Evolutionary conservation across 2,888 invertebrate species (phyloP).

Genomic region (Dione vanillae): DNA sequence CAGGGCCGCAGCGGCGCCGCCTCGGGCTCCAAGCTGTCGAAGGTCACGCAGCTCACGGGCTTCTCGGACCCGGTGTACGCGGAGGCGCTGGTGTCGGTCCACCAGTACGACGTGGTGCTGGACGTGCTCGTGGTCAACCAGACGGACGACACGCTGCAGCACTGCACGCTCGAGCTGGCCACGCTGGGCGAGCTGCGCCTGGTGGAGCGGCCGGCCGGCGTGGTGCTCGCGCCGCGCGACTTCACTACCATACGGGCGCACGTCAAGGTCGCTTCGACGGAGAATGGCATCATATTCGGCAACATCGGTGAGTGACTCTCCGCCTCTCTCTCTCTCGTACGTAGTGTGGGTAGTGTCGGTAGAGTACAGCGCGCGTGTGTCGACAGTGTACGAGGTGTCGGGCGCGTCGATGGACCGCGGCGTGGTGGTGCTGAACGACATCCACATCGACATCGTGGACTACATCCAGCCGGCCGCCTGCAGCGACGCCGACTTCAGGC

Average conservation of each 20-base stretch:
- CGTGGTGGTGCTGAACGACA: constrained; percentile 99
- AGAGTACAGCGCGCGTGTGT: background rate
- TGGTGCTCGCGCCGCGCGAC: constrained; percentile 98
- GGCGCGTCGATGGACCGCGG: constrained; percentile 96
- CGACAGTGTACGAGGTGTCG: constrained; percentile 95
- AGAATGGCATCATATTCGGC: constrained; percentile 99
- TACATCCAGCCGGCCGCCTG: constrained; percentile 98
- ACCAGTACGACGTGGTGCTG: constrained; percentile 98
- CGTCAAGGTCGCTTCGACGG: constrained; percentile 99
- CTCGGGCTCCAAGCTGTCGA: constrained; percentile 73
- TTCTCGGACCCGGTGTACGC: constrained; percentile 99
- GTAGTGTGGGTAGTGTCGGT: no score
- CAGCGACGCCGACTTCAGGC: constrained; percentile 97
- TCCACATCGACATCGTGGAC: constrained; percentile 99
- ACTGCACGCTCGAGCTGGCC: constrained; percentile 98
- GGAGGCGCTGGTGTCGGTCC: constrained; percentile 99
- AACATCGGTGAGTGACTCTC: constrained; percentile 90
- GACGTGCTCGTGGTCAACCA: constrained; percentile 99
- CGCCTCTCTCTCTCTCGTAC: no score
- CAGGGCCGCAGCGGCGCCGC: constrained; percentile 77
- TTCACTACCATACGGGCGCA: constrained; percentile 99
- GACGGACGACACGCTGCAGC: constrained; percentile 98
- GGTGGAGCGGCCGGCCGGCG: constrained; percentile 98
- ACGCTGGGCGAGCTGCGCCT: constrained; percentile 98
- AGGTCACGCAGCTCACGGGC: constrained; percentile 98